Evolutionary conservation across 2,113 vertebrate genomes (phyloP), one percentile per base, ranked within the genome.

Genomic region (Sialia sialis): DNA sequence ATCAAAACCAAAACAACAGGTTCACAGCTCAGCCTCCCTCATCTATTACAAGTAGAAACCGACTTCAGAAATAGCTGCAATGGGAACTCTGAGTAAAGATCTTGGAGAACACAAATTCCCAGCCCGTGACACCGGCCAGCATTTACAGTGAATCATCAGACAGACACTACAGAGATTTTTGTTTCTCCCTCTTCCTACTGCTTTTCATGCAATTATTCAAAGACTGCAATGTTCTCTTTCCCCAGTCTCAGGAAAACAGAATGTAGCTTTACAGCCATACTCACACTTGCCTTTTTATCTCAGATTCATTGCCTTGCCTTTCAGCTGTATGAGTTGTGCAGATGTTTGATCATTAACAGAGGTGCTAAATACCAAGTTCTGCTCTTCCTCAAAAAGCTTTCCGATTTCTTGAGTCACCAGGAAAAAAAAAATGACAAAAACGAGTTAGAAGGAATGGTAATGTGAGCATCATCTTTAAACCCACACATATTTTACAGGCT

Each of bases 1-100:
- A 77, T 41, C 59, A 90, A 66, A 91, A 85, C 5, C 85, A 88
- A 96, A 94, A 76, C 68, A 93, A 75, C 81, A 73, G 75, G 43
- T 93, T 95, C 92, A 77, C 15, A 69, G 88, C 58, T 89, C 82
- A 77, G 79, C 34, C 51, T 43, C 55, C 55, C 46, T 55, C 51
- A 51, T 27, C 68, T 88, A 23, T 51, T 83, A 46, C 14, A 88
- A 63, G 10, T 27, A 68, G 20, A 44, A 78, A 52, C 12, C 5
- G 9, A 79, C 76, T 89, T 91, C 5, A 90, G 64, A 92, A 94
- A 94, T 6, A 82, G 44, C 67, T 56, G 34, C 66, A 87, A 46
- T 32, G 81, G 89, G 74, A 94, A 94, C 44, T 72, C 66, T 89
- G 89, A 92, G 41, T 56, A 91, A 93, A 90, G 49, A 55, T 62